Percentiles rank a stretch among this genome's conserved stretches.
Evolutionary conservation across 2,113 vertebrate genomes (phyloP).

Genomic region (Lethenteron camtschaticum): DNA sequence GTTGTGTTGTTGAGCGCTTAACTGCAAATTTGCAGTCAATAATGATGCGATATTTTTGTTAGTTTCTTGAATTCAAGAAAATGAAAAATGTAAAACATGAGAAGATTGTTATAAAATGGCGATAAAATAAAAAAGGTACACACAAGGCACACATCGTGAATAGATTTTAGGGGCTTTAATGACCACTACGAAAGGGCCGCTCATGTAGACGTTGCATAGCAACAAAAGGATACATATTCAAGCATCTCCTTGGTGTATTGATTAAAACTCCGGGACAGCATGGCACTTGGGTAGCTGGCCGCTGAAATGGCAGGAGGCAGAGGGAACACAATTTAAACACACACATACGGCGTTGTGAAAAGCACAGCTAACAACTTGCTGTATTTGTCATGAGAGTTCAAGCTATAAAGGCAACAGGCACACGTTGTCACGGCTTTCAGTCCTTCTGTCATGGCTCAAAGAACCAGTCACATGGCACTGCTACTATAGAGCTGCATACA

Average conservation of each 20-base stretch:
- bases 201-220: too few species aligned
- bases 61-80: background rate
- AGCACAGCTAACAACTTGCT: constrained; percentile 6
- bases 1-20: too few species aligned
- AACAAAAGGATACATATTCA: constrained; percentile 69
- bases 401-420: background rate
- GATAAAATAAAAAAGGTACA: too few species aligned
- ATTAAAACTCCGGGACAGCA: constrained; percentile 61
- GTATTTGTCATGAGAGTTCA: constrained; percentile 7
- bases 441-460: too few species aligned
- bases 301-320: constrained; percentile 25
- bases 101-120: too few species aligned
- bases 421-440: background rate
- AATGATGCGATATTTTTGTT: too few species aligned
- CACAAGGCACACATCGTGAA: too few species aligned
- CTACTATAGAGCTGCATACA: too few species aligned
- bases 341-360: background rate
- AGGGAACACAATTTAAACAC: constrained; percentile 7
- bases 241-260: constrained; percentile 58
- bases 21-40: too few species aligned
- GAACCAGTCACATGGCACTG: too few species aligned
- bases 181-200: too few species aligned
- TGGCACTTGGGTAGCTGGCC: constrained; percentile 51
- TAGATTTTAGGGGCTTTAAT: too few species aligned
- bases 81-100: background rate